Evolutionary conservation across 1,140 invertebrate genomes (phyloP).

Genomic region (Leptopilina boulardi): DNA sequence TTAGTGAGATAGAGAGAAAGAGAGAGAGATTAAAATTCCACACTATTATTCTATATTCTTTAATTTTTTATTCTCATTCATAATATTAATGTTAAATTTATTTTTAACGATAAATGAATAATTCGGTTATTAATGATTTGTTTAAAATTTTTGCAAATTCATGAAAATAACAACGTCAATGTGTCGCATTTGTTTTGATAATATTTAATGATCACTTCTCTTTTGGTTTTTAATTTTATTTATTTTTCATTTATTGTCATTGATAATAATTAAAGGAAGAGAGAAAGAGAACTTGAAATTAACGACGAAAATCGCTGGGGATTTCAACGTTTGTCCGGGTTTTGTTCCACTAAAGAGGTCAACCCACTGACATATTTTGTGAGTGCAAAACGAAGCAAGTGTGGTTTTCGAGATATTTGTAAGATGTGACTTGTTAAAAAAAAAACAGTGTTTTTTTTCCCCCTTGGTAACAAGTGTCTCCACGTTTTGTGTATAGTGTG

Average conservation of each 20-base stretch:
- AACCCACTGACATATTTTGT: neutral
- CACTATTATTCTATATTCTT: neutral
- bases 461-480: slow-evolving; percentile 16
- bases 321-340: neutral
- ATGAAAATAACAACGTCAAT: too few relatives aligned
- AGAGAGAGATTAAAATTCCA: neutral
- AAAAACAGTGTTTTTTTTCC: neutral
- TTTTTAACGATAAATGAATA: too few relatives aligned
- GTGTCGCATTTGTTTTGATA: too few relatives aligned
- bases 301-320: neutral
- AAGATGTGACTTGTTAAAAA: slow-evolving; percentile 32
- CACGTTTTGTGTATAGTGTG: slow-evolving; percentile 2
- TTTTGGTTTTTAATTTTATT: too few relatives aligned
- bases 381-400: slow-evolving; percentile 7
- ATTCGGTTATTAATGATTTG: too few relatives aligned
- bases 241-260: too few relatives aligned
- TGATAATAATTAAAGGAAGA: neutral
- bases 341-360: neutral
- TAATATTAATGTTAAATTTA: neutral
- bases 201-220: too few relatives aligned
- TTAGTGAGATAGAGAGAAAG: too few relatives aligned
- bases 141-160: too few relatives aligned
- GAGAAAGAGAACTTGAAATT: neutral
- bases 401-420: neutral
- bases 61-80: neutral